A percentile compares a stretch with the other conserved stretches of the same genome.
Evolutionary conservation across 2,888 invertebrate species (phyloP).

Genomic region (Leptinotarsa tumamoca): DNA sequence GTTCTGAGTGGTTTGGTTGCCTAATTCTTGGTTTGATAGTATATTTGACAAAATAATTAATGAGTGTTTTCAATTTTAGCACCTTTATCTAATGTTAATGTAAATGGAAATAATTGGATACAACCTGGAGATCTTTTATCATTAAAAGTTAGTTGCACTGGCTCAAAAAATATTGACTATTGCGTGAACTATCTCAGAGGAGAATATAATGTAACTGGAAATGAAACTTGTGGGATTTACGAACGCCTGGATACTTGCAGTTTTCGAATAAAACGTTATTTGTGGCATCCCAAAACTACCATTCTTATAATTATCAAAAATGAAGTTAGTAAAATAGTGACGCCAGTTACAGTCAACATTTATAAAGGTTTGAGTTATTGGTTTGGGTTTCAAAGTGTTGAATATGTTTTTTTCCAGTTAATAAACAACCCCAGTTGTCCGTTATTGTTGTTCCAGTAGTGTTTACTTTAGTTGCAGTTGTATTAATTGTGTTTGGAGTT

Average conservation of each 20-base stretch:
- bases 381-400: constrained; percentile 29
- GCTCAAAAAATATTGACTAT: constrained; percentile 79
- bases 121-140: constrained; percentile 83
- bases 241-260: constrained; percentile 68
- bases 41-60: too few species aligned
- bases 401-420: constrained; percentile 70
- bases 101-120: constrained; percentile 84
- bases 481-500: constrained; percentile 86
- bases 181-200: constrained; percentile 77
- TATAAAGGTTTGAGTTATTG: constrained; percentile 77
- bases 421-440: constrained; percentile 84
- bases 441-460: constrained; percentile 90
- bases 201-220: constrained; percentile 78
- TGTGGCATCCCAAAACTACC: constrained; percentile 72
- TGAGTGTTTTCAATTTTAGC: constrained; percentile 66
- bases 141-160: constrained; percentile 78
- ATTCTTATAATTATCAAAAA: constrained; percentile 84
- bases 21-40: too few species aligned
- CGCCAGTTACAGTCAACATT: constrained; percentile 81
- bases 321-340: constrained; percentile 77
- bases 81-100: constrained; percentile 77
- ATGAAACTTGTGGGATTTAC: constrained; percentile 75
- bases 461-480: constrained; percentile 84
- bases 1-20: constrained; percentile 9
- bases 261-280: constrained; percentile 77